phyloP scores from a whole-genome alignment of 2,888 invertebrate genomes.

The Crioceris asparagi region DNA sequence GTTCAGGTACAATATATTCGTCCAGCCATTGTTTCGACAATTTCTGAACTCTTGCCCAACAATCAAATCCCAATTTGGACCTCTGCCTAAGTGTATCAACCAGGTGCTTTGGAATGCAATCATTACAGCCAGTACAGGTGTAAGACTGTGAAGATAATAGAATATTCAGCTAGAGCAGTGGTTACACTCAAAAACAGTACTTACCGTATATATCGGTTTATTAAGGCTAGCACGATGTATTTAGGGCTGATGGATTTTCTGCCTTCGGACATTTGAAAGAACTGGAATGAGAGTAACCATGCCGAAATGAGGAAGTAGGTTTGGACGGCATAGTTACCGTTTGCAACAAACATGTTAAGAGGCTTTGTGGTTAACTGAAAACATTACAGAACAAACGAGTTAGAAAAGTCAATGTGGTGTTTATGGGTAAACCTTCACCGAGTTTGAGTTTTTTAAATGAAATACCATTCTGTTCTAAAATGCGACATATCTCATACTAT shows the following conservation, averaged over 20 bases:
- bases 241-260: slow-evolving; percentile 18
- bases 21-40: slow-evolving; percentile 28
- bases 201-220: slow-evolving; percentile 29
- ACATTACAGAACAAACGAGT: too few species aligned
- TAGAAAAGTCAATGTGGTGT: too few species aligned
- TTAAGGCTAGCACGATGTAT: slow-evolving; percentile 22
- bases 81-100: slow-evolving; percentile 20
- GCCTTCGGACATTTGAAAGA: slow-evolving; percentile 20
- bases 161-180: too few species aligned
- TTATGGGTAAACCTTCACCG: too few species aligned
- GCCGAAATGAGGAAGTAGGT: slow-evolving; percentile 26
- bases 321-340: slow-evolving; percentile 25
- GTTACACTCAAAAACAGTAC: too few species aligned
- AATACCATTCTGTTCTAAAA: too few species aligned
- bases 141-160: too few species aligned
- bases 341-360: slow-evolving; percentile 21
- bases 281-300: slow-evolving; percentile 23
- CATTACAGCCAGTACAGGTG: slow-evolving; percentile 16
- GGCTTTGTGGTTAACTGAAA: slow-evolving; percentile 19
- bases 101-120: slow-evolving; percentile 18
- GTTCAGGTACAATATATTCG: slow-evolving; percentile 28
- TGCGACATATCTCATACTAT: too few species aligned
- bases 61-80: slow-evolving; percentile 25
- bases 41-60: slow-evolving; percentile 23
- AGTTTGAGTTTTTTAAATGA: too few species aligned